Evolutionary conservation across 2,888 invertebrate species (phyloP).

Genomic region (Yponomeuta malinellus): DNA sequence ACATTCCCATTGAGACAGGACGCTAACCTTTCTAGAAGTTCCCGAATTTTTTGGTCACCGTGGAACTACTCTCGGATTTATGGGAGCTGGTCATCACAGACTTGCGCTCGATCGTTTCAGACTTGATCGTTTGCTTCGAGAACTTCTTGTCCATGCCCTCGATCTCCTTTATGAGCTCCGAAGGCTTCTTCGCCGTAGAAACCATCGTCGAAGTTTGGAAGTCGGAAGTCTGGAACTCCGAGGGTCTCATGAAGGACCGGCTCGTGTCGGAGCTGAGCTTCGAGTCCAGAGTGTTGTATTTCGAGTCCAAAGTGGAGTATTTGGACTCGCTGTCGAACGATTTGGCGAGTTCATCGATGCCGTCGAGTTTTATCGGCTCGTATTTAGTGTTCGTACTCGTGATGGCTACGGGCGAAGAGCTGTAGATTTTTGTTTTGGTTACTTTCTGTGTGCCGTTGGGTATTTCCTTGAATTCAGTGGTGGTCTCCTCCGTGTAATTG

Average conservation of each 20-base stretch:
- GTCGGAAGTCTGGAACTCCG: constrained; percentile 64
- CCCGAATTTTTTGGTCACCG: constrained; percentile 74
- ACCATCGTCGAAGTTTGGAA: constrained; percentile 45
- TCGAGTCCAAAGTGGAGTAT: constrained; percentile 64
- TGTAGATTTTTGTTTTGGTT: constrained; percentile 74
- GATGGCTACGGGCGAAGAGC: constrained; percentile 72
- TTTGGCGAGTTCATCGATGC: constrained; percentile 70
- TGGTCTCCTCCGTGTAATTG: constrained; percentile 66
- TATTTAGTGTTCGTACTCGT: constrained; percentile 68
- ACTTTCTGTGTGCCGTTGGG: constrained; percentile 75
- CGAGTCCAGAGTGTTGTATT: constrained; percentile 63
- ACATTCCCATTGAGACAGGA: not conserved
- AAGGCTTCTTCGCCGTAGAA: constrained; percentile 50
- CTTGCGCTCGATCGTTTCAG: constrained; percentile 81
- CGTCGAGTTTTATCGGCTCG: constrained; percentile 64
- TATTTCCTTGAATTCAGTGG: constrained; percentile 69
- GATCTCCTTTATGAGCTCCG: constrained; percentile 62
- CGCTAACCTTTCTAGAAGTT: constrained; percentile 42
- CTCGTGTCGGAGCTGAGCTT: constrained; percentile 67
- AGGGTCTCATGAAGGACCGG: constrained; percentile 68
- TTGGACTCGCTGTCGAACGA: constrained; percentile 69
- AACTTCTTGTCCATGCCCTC: constrained; percentile 80
- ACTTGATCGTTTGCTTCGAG: constrained; percentile 80
- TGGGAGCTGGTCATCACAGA: constrained; percentile 80
- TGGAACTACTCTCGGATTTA: constrained; percentile 74